These are phyloP conservation scores for Characodon lateralis DNA, from an alignment of 2,797 vertebrate species.

Conservation along the genomic window DNA sequence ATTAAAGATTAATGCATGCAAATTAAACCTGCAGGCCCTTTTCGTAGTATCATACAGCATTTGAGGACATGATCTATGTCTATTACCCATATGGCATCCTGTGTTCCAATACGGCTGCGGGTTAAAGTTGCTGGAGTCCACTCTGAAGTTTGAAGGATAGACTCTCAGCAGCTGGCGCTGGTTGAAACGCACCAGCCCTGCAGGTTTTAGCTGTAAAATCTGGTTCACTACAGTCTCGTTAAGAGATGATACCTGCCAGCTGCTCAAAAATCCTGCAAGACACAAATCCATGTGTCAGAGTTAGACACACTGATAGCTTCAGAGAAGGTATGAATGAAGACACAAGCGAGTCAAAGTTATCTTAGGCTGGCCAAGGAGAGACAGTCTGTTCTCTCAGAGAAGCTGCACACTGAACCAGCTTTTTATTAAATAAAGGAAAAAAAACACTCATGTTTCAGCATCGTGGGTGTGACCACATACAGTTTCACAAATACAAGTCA, in stretches of 20 bases:
- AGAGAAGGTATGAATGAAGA: no score
- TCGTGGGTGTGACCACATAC: no score
- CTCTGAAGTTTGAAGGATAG: slow-evolving; percentile 93
- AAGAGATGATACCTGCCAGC: slow-evolving; percentile 98
- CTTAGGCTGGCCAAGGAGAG: no score
- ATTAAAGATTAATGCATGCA: slow-evolving; percentile 4
- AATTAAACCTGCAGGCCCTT: slow-evolving; percentile 11
- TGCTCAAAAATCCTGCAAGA: slow-evolving; percentile 80
- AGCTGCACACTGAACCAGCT: no score
- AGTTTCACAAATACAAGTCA: no score
- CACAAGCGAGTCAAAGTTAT: no score
- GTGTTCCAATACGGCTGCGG: slow-evolving; percentile 96
- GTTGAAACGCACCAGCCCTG: slow-evolving; percentile 89
- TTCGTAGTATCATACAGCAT: neutral
- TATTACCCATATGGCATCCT: slow-evolving; percentile 93
- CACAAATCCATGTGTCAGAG: neutral
- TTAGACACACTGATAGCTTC: no score
- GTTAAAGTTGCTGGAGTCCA: slow-evolving; percentile 97
- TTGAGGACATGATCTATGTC: neutral
- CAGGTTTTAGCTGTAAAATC: slow-evolving; percentile 90
- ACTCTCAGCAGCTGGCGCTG: slow-evolving; percentile 93
- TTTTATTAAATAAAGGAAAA: no score
- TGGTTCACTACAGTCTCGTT: slow-evolving; percentile 94
- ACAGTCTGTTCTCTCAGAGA: no score
- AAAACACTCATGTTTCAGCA: no score